Evolutionary conservation across 2,113 vertebrate genomes (phyloP), one percentile per base, ranked within the genome.

Genomic region (Gobius niger): DNA sequence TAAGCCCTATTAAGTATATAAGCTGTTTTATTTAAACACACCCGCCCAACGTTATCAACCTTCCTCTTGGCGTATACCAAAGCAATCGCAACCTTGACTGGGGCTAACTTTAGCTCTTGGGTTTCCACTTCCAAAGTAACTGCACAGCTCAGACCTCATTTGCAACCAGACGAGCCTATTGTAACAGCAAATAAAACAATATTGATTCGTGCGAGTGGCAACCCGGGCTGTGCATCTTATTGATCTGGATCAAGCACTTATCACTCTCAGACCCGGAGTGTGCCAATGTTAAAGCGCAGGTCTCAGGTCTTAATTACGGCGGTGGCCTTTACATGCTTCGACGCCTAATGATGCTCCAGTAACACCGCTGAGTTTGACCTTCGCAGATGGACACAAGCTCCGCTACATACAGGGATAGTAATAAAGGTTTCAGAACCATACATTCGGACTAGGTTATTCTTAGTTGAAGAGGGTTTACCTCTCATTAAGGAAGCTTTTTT

Each of bases 111-210:
- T 74, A 24, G 67, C 50, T 65, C 50, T 65, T 75, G 84, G 76
- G 81, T 80, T 81, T 85, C 76, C 69, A 83, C 81, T 89, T 82
- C 83, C 84, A 89, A 84, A 89, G 88, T 83, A 88, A 91, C 91
- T 91, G 80, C 75, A 82, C n/a, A 44, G 76, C 84, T 82, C 80
- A 70, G 84, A 86, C 74, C 89, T 93, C 83, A 92, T 93, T 92
- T 93, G 87, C 87, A 91, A 89, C 83, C 82, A 91, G 89, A 91
- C 91, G 87, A 90, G 87, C 86, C 90, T 74, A 89, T 90, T 93
- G 91, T 92, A 91, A 91, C 88, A 91, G 90, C 89, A 91, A 92
- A 93, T 93, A 92, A 93, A 92, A 92, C 90, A 91, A 88, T 92
- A 93, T 93, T 91, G 92, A 93, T 92, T 92, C 87, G 83, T 16